Percentiles rank a stretch among this genome's conserved stretches.
These are phyloP conservation scores for Zaprionus kolodkinae DNA, from an alignment of 1,140 invertebrate genomes.

Conservation along the genomic window DNA sequence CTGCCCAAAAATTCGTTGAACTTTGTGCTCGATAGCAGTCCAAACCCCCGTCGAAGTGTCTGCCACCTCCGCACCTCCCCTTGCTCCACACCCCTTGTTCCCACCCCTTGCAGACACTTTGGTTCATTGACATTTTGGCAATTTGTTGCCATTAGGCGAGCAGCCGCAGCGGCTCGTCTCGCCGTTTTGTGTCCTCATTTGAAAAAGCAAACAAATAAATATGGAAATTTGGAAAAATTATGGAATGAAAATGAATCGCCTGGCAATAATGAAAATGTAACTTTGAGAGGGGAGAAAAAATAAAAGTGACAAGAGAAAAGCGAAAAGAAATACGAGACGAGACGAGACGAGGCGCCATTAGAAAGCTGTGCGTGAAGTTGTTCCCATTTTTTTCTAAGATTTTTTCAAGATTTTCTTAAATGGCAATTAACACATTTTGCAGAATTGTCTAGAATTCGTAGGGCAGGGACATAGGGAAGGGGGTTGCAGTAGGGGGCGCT, in stretches of 20 bases:
- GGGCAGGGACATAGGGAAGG: not conserved
- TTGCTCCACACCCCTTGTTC: too few species aligned
- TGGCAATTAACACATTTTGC: constrained; percentile 44
- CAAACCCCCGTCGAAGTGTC: not conserved
- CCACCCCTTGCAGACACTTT: constrained; percentile 65
- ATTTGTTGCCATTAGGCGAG: constrained; percentile 69
- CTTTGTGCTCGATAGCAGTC: constrained; percentile 63
- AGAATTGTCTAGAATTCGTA: not conserved
- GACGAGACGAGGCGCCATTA: constrained; percentile 21
- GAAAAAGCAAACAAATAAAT: constrained; percentile 55
- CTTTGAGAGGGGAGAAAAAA: constrained; percentile 16
- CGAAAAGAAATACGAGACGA: not conserved
- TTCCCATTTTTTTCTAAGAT: constrained; percentile 8
- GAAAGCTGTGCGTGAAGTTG: not conserved
- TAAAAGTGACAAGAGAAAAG: too few species aligned
- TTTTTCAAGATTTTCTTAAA: constrained; percentile 9
- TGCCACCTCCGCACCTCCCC: not conserved
- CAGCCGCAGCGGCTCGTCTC: constrained; percentile 19
- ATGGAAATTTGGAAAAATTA: constrained; percentile 44
- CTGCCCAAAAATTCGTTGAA: constrained; percentile 52
- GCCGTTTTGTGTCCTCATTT: constrained; percentile 53
- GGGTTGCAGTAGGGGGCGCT: not conserved
- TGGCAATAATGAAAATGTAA: constrained; percentile 70
- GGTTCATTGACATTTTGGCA: constrained; percentile 77
- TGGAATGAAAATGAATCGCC: constrained; percentile 24